phyloP scores from a whole-genome alignment of 2,888 invertebrate genomes.

The Zonitis immaculata region DNA sequence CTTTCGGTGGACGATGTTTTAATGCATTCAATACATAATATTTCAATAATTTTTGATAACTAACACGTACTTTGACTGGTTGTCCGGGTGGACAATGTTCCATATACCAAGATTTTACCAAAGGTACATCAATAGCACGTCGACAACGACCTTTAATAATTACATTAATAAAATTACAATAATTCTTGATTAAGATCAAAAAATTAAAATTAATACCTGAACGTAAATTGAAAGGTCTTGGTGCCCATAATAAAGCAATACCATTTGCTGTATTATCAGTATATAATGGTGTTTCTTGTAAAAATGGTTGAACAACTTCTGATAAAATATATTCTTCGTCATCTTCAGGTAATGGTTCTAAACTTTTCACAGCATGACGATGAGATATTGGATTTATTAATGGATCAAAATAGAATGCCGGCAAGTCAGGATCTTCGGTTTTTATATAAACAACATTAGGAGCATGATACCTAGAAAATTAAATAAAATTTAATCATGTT shows the following conservation, averaged over 20 bases:
- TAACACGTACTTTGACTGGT: conserved; percentile 98
- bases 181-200: no score
- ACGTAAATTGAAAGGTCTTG: conserved; percentile 94
- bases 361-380: conserved; percentile 73
- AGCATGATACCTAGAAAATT: conserved; percentile 83
- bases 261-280: conserved; percentile 99
- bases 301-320: conserved; percentile 84
- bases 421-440: conserved; percentile 99
- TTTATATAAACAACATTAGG: conserved; percentile 99
- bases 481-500: conserved; percentile 40
- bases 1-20: conserved; percentile 96
- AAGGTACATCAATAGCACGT: conserved; percentile 93
- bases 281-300: conserved; percentile 93
- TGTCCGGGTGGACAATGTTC: conserved; percentile 93
- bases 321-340: conserved; percentile 92
- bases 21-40: conserved; percentile 97
- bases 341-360: conserved; percentile 87
- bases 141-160: no score
- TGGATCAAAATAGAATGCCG: conserved; percentile 99
- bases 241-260: conserved; percentile 95
- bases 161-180: no score
- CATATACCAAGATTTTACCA: conserved; percentile 97
- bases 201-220: no score
- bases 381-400: conserved; percentile 99
- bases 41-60: conserved; percentile 97